Conservation (phyloP, 92 coral and sea anemone genomes). For the Plumapathes pennacea region DNA sequence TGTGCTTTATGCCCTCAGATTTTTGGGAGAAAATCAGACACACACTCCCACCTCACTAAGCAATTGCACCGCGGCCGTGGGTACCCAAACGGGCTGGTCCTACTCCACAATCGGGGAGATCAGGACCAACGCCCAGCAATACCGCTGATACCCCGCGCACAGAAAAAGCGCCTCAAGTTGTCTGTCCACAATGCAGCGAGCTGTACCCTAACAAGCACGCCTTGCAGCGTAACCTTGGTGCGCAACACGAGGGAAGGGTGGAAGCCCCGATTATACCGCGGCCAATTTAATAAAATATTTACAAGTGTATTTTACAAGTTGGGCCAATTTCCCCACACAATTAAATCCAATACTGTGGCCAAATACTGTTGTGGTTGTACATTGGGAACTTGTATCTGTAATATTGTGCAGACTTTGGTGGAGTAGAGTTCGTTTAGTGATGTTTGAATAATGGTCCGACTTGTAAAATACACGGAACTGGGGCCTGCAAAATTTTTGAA, state of each 20-base stretch:
- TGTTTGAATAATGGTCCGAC: too few relatives aligned
- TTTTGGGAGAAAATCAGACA: conserved; percentile 6
- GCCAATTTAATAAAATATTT: too few relatives aligned
- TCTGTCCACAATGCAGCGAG: conserved; percentile 30
- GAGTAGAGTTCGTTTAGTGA: too few relatives aligned
- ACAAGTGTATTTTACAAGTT: too few relatives aligned
- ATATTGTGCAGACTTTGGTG: too few relatives aligned
- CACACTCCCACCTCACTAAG: conserved; percentile 14
- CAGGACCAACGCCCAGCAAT: neutral
- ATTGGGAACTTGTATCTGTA: too few relatives aligned
- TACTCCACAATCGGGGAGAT: neutral
- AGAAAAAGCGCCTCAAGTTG: neutral
- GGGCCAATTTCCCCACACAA: too few relatives aligned
- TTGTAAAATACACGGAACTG: too few relatives aligned
- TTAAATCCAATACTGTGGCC: too few relatives aligned
- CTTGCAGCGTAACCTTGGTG: conserved; percentile 36
- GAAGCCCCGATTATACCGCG: conserved; percentile 30
- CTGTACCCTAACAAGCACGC: conserved; percentile 29
- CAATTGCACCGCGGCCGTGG: conserved; percentile 3
- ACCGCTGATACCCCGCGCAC: too few relatives aligned
- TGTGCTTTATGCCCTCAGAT: conserved; percentile 10
- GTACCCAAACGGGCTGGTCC: neutral
- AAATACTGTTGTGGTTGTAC: too few relatives aligned
- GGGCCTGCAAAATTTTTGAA: conserved; percentile 22
- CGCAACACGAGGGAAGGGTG: conserved; percentile 27